These are phyloP conservation scores for Spodoptera littoralis DNA, from an alignment of 2,888 invertebrate genomes.

Conservation along the genomic window DNA sequence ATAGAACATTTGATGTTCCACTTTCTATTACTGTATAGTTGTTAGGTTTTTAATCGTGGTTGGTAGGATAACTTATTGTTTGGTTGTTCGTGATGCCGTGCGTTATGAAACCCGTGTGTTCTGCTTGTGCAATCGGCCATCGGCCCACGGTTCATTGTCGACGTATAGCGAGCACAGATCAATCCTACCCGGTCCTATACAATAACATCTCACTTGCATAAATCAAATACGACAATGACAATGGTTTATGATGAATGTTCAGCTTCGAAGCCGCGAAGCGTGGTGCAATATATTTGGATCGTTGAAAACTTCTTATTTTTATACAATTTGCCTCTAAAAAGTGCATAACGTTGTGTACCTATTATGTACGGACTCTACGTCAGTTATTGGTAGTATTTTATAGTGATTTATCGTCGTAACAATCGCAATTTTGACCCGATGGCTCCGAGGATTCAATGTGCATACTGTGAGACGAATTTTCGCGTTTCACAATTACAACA, in stretches of 20 bases:
- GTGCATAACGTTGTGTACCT: too few relatives aligned
- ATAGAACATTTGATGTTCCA: constrained; percentile 58
- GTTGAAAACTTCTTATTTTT: constrained; percentile 30
- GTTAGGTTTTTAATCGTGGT: constrained; percentile 44
- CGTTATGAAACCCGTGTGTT: constrained; percentile 67
- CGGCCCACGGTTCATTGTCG: constrained; percentile 82
- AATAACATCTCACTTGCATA: constrained; percentile 66
- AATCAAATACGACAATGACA: constrained; percentile 66
- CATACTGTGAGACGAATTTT: too few relatives aligned
- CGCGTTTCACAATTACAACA: too few relatives aligned
- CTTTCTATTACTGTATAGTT: constrained; percentile 64
- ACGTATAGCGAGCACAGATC: constrained; percentile 71
- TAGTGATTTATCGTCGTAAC: too few relatives aligned
- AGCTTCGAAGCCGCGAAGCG: constrained; percentile 17
- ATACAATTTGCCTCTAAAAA: constrained; percentile 7
- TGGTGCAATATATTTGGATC: constrained; percentile 41
- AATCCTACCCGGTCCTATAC: constrained; percentile 75
- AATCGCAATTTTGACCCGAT: too few relatives aligned
- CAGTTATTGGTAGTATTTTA: too few relatives aligned
- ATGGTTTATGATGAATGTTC: constrained; percentile 49
- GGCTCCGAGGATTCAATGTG: too few relatives aligned
- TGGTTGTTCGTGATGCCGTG: constrained; percentile 58
- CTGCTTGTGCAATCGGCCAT: constrained; percentile 76
- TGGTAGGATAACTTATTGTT: constrained; percentile 51
- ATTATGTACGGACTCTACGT: too few relatives aligned